Conservation (phyloP, 2,888 invertebrate species). For the Eupithecia tripunctaria region DNA sequence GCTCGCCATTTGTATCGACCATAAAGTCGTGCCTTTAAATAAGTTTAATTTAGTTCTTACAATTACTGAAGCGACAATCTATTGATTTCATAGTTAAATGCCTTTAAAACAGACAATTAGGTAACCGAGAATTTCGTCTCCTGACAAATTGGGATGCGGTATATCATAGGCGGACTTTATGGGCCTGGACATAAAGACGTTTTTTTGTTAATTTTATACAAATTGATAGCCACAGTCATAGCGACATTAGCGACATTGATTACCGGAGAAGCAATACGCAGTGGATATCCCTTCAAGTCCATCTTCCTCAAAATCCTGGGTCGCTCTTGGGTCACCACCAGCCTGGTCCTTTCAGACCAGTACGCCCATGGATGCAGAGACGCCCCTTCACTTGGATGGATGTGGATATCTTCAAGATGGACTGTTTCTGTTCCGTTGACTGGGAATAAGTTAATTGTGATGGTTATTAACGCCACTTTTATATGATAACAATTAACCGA, state of each 20-base stretch:
- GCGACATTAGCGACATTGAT: background rate
- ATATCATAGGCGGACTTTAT: background rate
- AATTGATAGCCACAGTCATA: background rate
- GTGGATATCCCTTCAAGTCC: constrained; percentile 59
- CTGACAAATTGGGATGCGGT: background rate
- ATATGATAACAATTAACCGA: too few relatives aligned
- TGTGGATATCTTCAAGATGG: constrained; percentile 58
- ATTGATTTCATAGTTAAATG: background rate
- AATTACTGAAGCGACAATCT: background rate
- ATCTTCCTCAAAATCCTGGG: constrained; percentile 57
- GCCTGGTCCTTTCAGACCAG: constrained; percentile 54
- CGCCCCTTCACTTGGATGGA: constrained; percentile 61
- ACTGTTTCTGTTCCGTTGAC: background rate
- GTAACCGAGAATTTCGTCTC: background rate
- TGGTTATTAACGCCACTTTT: too few relatives aligned
- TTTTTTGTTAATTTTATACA: too few relatives aligned
- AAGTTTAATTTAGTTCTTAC: background rate
- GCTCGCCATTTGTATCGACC: background rate
- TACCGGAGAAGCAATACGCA: constrained; percentile 71
- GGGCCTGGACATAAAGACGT: background rate
- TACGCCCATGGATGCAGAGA: constrained; percentile 62
- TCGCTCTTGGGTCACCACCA: constrained; percentile 55
- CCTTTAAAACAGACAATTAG: background rate
- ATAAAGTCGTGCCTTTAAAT: background rate
- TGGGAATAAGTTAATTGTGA: background rate